These are phyloP conservation scores for Austrofundulus limnaeus DNA, from an alignment of 2,113 vertebrate genomes.

Conservation along the genomic window DNA sequence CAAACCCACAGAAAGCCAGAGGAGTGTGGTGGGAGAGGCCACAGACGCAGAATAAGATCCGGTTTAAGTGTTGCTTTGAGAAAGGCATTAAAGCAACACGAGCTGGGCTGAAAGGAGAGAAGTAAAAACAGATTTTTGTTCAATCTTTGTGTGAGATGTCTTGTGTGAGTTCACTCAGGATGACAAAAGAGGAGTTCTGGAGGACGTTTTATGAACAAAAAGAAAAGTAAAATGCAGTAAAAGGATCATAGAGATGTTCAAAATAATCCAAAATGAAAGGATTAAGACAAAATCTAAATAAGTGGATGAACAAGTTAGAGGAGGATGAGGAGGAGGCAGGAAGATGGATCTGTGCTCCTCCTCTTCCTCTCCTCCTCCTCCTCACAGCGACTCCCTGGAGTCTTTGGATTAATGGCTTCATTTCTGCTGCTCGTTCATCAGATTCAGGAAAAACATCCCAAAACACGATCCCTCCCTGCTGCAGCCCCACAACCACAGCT, in stretches of 20 bases:
- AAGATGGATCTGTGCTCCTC: constrained; percentile 79
- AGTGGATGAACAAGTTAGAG: constrained; percentile 19
- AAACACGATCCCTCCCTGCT: constrained; percentile 58
- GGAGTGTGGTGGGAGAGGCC: neutral
- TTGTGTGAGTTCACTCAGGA: too few relatives aligned
- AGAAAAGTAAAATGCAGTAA: too few relatives aligned
- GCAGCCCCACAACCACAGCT: constrained; percentile 51
- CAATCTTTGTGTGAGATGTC: too few relatives aligned
- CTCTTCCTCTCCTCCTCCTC: constrained; percentile 42
- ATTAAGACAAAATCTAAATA: constrained; percentile 15
- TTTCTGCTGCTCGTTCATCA: constrained; percentile 68
- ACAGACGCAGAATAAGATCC: neutral
- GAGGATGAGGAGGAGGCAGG: constrained; percentile 39
- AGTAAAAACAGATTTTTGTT: too few relatives aligned
- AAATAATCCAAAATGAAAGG: too few relatives aligned
- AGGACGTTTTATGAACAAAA: too few relatives aligned
- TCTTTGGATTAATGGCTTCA: constrained; percentile 70
- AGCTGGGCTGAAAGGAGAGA: neutral
- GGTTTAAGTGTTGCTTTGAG: neutral
- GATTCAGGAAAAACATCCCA: constrained; percentile 55
- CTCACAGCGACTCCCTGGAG: constrained; percentile 59
- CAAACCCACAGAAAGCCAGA: neutral
- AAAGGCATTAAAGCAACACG: too few relatives aligned
- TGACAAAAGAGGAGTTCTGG: too few relatives aligned
- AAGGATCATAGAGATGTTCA: too few relatives aligned